These are phyloP conservation scores for Nothura maculosa DNA, from an alignment of 2,797 vertebrate species.

Conservation along the genomic window DNA sequence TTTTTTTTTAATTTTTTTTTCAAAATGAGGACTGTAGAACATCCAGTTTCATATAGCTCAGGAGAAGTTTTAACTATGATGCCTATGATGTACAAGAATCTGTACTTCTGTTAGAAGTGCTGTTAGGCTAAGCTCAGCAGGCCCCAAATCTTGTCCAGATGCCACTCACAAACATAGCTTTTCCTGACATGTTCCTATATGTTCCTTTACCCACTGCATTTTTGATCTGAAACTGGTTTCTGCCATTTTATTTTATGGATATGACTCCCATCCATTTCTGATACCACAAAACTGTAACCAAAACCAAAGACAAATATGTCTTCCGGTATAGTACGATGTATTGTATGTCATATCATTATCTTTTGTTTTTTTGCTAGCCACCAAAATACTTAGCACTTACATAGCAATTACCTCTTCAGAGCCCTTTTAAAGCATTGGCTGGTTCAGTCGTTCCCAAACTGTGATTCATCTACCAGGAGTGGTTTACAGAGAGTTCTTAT, in stretches of 20 bases:
- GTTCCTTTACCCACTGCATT: neutral
- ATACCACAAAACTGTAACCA: constrained; percentile 8
- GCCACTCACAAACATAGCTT: neutral
- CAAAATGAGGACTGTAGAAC: neutral
- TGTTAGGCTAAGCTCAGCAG: neutral
- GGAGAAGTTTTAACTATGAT: neutral
- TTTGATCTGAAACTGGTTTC: neutral
- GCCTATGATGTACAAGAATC: too few relatives aligned
- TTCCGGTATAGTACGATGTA: constrained; percentile 5
- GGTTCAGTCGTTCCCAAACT: neutral
- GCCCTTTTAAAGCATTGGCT: neutral
- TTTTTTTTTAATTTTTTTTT: neutral
- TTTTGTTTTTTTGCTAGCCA: constrained; percentile 29
- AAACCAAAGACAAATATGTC: constrained; percentile 21
- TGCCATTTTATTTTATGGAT: neutral
- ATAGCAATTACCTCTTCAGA: constrained; percentile 45
- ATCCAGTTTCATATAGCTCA: neutral
- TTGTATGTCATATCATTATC: constrained; percentile 54
- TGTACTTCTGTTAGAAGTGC: neutral
- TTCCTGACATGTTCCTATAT: neutral
- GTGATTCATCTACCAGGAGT: neutral
- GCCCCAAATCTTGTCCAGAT: neutral
- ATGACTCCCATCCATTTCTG: neutral
- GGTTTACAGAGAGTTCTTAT: neutral
- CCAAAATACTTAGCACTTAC: constrained; percentile 21